A percentile compares a stretch with the other conserved stretches of the same genome.
These are phyloP conservation scores for Hestina assimilis DNA, from an alignment of 1,140 invertebrate species.

Conservation along the genomic window DNA sequence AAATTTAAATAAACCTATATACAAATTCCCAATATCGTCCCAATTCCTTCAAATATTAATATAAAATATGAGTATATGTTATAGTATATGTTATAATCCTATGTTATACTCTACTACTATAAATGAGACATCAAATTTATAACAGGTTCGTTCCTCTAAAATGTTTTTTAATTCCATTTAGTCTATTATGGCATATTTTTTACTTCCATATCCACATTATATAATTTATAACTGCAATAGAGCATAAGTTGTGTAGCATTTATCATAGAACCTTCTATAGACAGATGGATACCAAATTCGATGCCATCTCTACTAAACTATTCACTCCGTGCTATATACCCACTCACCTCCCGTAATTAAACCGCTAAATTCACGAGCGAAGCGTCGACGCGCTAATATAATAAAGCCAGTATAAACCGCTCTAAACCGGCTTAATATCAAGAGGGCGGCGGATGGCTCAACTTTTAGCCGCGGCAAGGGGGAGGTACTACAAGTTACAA, in stretches of 20 bases:
- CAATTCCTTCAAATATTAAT: too few species aligned
- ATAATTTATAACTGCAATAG: too few species aligned
- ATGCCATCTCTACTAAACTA: not conserved
- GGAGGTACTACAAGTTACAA: constrained; percentile 56
- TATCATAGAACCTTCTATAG: not conserved
- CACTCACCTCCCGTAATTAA: constrained; percentile 57
- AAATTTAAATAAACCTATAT: too few species aligned
- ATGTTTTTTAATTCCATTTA: too few species aligned
- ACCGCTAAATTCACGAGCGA: constrained; percentile 53
- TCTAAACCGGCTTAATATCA: constrained; percentile 72
- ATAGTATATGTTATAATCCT: too few species aligned
- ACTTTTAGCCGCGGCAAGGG: constrained; percentile 52
- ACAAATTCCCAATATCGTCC: too few species aligned
- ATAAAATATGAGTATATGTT: too few species aligned
- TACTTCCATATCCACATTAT: too few species aligned
- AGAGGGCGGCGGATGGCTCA: constrained; percentile 54
- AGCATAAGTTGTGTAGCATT: not conserved
- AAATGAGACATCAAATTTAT: too few species aligned
- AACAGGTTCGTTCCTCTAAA: too few species aligned
- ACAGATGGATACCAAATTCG: not conserved
- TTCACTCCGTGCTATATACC: not conserved
- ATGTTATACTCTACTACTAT: too few species aligned
- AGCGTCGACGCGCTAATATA: constrained; percentile 70
- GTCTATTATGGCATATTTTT: too few species aligned
- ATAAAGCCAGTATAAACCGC: constrained; percentile 71